Conservation (phyloP, 2,888 invertebrate species). For the Xestoiulus laeticollis region DNA sequence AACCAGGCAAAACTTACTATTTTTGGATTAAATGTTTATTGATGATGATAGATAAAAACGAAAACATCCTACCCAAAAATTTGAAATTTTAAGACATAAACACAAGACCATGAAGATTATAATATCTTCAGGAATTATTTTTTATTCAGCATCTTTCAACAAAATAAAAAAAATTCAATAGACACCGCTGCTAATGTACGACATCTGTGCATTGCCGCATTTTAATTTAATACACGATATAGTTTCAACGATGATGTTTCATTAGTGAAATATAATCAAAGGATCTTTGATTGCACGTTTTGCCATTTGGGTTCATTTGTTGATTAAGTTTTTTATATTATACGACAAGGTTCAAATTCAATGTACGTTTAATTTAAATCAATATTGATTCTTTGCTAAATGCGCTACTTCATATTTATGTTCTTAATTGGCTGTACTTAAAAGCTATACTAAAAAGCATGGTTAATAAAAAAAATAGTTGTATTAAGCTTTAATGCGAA, state of each 20-base stretch:
- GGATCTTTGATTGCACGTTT: not conserved
- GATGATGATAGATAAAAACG: not conserved
- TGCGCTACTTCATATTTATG: not conserved
- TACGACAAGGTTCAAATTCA: not conserved
- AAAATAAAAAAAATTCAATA: not conserved
- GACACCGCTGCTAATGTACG: not conserved
- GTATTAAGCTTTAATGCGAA: not conserved
- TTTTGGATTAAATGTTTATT: not conserved
- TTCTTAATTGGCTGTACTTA: not conserved
- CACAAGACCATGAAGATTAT: too few species aligned
- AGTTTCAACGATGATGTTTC: too few species aligned
- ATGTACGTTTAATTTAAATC: constrained; percentile 19
- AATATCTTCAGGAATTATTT: too few species aligned
- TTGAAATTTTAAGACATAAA: too few species aligned
- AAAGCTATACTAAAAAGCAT: not conserved
- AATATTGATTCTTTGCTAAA: constrained; percentile 13
- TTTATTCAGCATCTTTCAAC: not conserved
- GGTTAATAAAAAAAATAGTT: not conserved
- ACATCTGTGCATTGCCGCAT: not conserved
- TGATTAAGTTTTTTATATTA: not conserved
- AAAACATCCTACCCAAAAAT: not conserved
- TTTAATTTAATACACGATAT: too few species aligned
- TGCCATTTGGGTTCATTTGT: not conserved
- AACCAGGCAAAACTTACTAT: not conserved
- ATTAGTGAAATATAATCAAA: not conserved